These are phyloP conservation scores for Ptilorrhoa leucosticta DNA, from an alignment of 2,113 vertebrate species.

Conservation along the genomic window DNA sequence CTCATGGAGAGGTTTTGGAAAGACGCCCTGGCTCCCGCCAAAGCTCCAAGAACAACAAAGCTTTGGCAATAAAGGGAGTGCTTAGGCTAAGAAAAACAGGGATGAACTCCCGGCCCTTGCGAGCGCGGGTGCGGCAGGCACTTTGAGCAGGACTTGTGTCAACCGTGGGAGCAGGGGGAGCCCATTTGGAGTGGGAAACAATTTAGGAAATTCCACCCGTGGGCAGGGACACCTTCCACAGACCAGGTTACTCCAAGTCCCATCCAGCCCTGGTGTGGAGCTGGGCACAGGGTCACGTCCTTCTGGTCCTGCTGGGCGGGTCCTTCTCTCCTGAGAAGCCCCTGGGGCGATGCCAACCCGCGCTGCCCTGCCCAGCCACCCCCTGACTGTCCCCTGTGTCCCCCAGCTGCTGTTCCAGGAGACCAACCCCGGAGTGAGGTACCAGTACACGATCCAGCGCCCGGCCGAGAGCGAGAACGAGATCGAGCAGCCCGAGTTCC, in stretches of 20 bases:
- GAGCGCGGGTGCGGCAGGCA: not conserved
- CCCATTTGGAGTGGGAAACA: fast-evolving
- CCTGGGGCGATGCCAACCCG: not conserved
- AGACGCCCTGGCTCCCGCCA: not conserved
- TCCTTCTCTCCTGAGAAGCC: not conserved
- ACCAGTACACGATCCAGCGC: slow-evolving; percentile 89
- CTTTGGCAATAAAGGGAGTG: slow-evolving; percentile 30
- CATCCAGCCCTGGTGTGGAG: not conserved
- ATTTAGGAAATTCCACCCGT: not conserved
- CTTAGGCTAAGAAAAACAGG: slow-evolving; percentile 48
- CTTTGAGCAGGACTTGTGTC: not conserved
- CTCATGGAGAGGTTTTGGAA: slow-evolving; percentile 11
- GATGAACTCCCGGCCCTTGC: not conserved
- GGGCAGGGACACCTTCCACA: not conserved
- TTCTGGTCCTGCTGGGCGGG: not conserved
- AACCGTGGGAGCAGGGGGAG: not conserved
- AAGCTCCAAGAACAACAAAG: slow-evolving; percentile 57
- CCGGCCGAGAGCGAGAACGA: slow-evolving; percentile 39
- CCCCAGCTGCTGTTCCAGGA: slow-evolving; percentile 93
- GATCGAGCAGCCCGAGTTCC: slow-evolving; percentile 67
- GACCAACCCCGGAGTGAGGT: slow-evolving; percentile 86
- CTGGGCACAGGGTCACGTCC: not conserved
- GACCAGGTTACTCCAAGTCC: fast-evolving
- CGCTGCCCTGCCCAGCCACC: not conserved
- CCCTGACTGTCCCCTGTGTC: not conserved